Base-by-base conservation (phyloP, 2,888 invertebrate species). In the Apamea epomidion region DNA sequence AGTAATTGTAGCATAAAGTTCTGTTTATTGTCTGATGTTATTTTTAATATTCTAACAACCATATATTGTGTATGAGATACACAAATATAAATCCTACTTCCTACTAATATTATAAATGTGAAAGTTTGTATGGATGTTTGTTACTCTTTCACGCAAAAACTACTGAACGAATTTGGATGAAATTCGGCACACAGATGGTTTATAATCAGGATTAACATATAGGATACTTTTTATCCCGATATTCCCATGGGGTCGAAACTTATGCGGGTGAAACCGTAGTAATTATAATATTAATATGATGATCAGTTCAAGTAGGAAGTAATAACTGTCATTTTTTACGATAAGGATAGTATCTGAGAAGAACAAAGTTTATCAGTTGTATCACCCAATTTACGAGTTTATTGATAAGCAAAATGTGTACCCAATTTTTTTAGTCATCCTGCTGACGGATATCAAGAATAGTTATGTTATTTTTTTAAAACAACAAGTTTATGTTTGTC, bases 331-430 rank as follows among this genome's bases (percentile, higher is more conserved):
- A 29, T 58, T 29, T 58, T 62, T 58, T 14, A 42, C 14, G 54
- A 58, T 78, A 67, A 42, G 1, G 18, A 60, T 42, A 37, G 48
- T 51, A 73, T 82, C 81, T 37, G 85, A 60, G 80, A 70, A 45
- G 45, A 65, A 58, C 85, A 81, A 85, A 85, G 74, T 85, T 82
- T 81, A 85, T 82, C 82, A 81, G 12, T 42, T 58, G 1, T 64
- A 84, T 67, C 51, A 68, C 58, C 42, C 32, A 81, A 73, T 73
- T 72, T 29, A 85, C 37, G 54, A 29, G 37, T 79, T 54, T 14
- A 29, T 60, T 71, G 80, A 62, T 80, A 80, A 71, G 18, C 37
- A 58, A 18, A 25, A 29, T 45, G 21, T n/a, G 2, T 21, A 76
- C 42, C n/a, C 7, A 45, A 16, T 48, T 58, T 58, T 42, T 42